Percentiles rank a stretch among this genome's conserved stretches.
These are phyloP conservation scores for Gymnopithys bicolor DNA, from an alignment of 2,797 vertebrate genomes.

Conservation along the genomic window DNA sequence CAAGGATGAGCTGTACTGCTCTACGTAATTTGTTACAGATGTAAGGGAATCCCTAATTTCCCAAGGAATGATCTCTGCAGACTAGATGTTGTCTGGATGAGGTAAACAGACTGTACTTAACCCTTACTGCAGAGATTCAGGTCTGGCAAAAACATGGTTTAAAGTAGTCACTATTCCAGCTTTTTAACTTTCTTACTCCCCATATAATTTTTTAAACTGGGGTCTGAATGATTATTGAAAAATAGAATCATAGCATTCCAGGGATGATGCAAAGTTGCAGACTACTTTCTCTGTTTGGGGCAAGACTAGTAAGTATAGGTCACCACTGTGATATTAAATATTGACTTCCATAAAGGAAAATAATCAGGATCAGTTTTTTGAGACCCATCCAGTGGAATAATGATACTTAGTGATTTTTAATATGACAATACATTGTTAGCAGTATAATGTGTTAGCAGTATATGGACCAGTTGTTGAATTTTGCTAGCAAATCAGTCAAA, in stretches of 20 bases:
- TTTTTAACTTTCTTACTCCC: background rate
- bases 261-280: background rate
- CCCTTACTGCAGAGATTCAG: background rate
- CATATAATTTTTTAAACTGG: background rate
- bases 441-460: background rate
- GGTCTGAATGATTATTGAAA: background rate
- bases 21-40: constrained; percentile 47
- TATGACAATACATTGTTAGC: background rate
- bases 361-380: background rate
- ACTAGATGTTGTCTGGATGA: constrained; percentile 36
- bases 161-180: background rate
- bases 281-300: background rate
- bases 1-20: constrained; percentile 52
- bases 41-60: constrained; percentile 68
- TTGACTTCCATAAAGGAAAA: background rate
- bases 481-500: background rate
- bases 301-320: background rate
- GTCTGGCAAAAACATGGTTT: background rate
- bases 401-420: background rate
- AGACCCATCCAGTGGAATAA: background rate
- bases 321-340: background rate
- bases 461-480: background rate
- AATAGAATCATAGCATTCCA: background rate
- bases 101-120: constrained; percentile 36
- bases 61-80: constrained; percentile 60